Base-by-base conservation (phyloP, 2,888 invertebrate genomes). In the Theretra japonica region DNA sequence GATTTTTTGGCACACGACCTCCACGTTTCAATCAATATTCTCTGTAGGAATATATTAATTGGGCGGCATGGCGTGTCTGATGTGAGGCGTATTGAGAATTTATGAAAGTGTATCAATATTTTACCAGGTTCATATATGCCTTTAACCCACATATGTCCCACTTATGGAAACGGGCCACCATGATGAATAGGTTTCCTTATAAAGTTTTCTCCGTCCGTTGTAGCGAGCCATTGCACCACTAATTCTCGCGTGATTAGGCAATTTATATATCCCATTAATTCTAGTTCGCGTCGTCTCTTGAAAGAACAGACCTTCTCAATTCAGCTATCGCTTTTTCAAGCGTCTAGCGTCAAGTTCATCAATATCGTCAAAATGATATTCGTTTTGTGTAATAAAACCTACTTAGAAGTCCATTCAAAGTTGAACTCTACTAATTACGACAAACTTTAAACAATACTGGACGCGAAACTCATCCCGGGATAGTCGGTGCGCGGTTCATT, bases 391-490 rank as follows among this genome's bases (percentile, higher is more conserved):
- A 93, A 92, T 92, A 88, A 88, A 88, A 88, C 87, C 90, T 65
- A 65, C 65, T 80, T 87, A 90, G 88, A 86, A 90, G 89, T 90
- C 90, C 86, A 93, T 93, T 93, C 92, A 93, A 83, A 84, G 85
- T 82, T 86, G 87, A 92, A 91, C 91, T 92, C 88, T 89, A 92
- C 93, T 94, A 94, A 94, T 94, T 94, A 94, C 92, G 90, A 91
- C 93, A 90, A 94, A 93, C 92, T 94, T 93, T 92, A 90, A 94
- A 94, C 93, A 94, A 94, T 94, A 92, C 92, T 93, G 92, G 93
- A 93, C 92, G 88, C 88, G 86, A 92, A 93, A 92, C 92, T 93
- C 92, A 91, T 92, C 91, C 91, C 88, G 87, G 88, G 92, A 90
- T 88, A 90, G 91, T 89, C 89, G 86, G 88, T 86, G 86, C 84